Percentiles rank a stretch among this genome's conserved stretches.
These are phyloP conservation scores for Pseudorhiza aurosa DNA, from an alignment of 30 jellyfish, hydroid and myxozoan genomes.

Conservation along the genomic window DNA sequence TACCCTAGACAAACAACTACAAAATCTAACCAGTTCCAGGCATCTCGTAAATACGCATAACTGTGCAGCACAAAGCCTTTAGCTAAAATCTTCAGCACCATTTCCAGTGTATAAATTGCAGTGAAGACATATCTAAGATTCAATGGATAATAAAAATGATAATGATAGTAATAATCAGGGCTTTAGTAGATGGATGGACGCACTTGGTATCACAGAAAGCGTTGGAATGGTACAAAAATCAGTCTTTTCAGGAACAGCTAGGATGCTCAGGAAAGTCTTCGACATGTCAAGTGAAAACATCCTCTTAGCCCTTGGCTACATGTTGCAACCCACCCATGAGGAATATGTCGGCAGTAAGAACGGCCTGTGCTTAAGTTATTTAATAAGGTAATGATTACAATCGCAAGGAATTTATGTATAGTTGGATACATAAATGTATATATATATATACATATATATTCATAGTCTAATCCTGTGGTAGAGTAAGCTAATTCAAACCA, in stretches of 20 bases:
- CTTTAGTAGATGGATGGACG: background rate
- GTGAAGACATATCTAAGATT: slow-evolving; percentile 83
- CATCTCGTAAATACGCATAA: slow-evolving; percentile 92
- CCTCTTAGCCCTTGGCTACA: slow-evolving; percentile 36
- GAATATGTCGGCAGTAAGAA: background rate
- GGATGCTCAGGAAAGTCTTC: slow-evolving; percentile 12
- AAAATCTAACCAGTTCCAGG: slow-evolving; percentile 96
- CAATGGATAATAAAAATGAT: background rate
- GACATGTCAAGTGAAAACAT: slow-evolving; percentile 23
- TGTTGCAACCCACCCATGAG: slow-evolving; percentile 8
- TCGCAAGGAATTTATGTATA: too few species aligned
- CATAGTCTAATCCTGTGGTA: too few species aligned
- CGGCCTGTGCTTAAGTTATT: background rate
- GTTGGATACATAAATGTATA: too few species aligned
- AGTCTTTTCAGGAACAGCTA: slow-evolving; percentile 13
- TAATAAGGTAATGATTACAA: background rate
- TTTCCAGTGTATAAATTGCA: slow-evolving; percentile 87
- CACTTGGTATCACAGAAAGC: background rate
- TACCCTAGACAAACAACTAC: slow-evolving; percentile 95
- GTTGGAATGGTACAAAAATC: background rate
- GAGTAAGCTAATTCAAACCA: too few species aligned
- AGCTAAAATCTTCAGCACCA: slow-evolving; percentile 85
- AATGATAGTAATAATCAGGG: background rate
- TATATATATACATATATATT: too few species aligned
- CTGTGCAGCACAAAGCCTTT: slow-evolving; percentile 90